Evolutionary conservation across 53 echinoderm and acorn worm species (phyloP), one percentile per base, ranked within the genome.

Genomic region (Zoroaster sp.): DNA sequence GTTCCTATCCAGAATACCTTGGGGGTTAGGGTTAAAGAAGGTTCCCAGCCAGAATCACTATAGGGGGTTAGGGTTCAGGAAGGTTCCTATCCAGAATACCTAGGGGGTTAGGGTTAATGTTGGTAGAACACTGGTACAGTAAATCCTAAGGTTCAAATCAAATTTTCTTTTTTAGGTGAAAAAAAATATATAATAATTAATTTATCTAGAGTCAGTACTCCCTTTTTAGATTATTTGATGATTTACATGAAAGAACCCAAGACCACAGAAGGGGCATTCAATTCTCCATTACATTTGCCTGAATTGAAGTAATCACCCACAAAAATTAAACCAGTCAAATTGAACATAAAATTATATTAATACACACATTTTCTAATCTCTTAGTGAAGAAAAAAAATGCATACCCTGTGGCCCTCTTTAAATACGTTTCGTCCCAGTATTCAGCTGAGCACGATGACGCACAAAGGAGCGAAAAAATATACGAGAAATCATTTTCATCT

Each of bases 401-500:
- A 78, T 69, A n/a, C 66, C 69, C 78, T 11, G 5, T 21, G 70
- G 85, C 66, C 18, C 46, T 85, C 71, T 85, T 85, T 85, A 85
- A 85, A 85, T 85, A 85, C 85, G 85, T 85, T 85, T 85, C 85
- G 49, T n/a, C 52, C 71, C 69, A 40, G 71, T 46, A 85, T 85
- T 85, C 70, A 85, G 67, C 71, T 35, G 85, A 67, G 85, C 85
- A 85, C 71, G 85, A 85, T 85, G 85, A 85, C 85, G 85, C 85
- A 85, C 85, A 85, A 85, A 71, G 85, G 70, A 33, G 85, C 23
- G 23, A 23, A 74, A 23, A 20, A 67, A 85, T 54, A 85, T 85
- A 71, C 20, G 71, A 44, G 71, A 85, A 85, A 85, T 85, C 85
- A 85, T 85, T 72, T 85, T 71, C 81, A 71, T 85, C 85, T 85